phyloP scores from a whole-genome alignment of 2,797 vertebrate genomes.

The Hyperoplus immaculatus region DNA sequence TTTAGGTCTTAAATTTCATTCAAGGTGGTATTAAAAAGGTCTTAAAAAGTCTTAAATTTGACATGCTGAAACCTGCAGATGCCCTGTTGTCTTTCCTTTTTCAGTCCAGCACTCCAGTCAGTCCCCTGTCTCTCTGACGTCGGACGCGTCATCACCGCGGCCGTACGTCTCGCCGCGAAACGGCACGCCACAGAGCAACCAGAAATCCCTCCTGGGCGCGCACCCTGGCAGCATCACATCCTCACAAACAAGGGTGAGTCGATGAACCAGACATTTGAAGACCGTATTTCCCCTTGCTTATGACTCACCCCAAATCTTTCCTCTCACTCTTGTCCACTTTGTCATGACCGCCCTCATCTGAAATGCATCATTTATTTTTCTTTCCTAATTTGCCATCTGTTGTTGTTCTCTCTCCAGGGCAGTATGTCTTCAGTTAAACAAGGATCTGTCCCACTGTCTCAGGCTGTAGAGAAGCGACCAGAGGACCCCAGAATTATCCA shows the following conservation, averaged over 20 bases:
- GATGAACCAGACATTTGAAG: background rate
- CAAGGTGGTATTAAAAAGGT: too few relatives aligned
- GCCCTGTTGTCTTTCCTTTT: slow-evolving; percentile 15
- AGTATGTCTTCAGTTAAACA: slow-evolving; percentile 90
- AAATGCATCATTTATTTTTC: background rate
- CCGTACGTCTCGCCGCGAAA: slow-evolving; percentile 97
- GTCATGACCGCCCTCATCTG: background rate
- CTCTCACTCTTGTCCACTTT: background rate
- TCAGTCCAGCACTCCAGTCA: slow-evolving; percentile 96
- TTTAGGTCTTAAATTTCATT: too few relatives aligned
- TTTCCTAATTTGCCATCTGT: background rate
- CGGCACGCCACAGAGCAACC: slow-evolving; percentile 95
- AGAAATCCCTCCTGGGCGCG: slow-evolving; percentile 89
- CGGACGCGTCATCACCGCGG: slow-evolving; percentile 97
- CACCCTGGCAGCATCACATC: slow-evolving; percentile 84
- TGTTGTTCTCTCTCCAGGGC: slow-evolving; percentile 84
- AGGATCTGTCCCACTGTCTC: slow-evolving; percentile 88
- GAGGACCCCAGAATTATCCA: slow-evolving; percentile 95
- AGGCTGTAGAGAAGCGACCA: slow-evolving; percentile 90
- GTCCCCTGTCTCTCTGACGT: slow-evolving; percentile 96
- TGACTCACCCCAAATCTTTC: background rate
- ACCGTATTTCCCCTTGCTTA: background rate
- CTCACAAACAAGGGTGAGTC: slow-evolving; percentile 92
- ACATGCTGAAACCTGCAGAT: too few relatives aligned
- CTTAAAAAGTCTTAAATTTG: too few relatives aligned